Base-by-base conservation (phyloP, 2,113 vertebrate species). In the Clupea harengus region DNA sequence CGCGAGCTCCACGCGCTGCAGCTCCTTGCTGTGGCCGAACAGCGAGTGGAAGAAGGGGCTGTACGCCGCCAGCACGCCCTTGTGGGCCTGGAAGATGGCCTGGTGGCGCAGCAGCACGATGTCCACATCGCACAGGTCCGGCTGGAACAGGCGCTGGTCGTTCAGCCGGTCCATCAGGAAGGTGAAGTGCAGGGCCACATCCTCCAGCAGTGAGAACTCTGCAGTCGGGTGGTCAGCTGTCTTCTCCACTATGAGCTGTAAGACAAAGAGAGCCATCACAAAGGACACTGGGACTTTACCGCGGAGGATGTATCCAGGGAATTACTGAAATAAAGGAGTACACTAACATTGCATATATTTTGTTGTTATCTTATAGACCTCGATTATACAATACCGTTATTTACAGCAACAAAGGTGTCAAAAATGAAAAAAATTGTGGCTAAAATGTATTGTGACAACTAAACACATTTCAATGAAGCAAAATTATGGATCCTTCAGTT, bases 161-260 rank as follows among this genome's bases (percentile, higher is more conserved):
- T 97, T 97, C 91, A 97, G 94, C 87, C 95, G 96, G 95, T 96
- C 96, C 96, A 97, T 97, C 93, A 97, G 94, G 94, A 96, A 96
- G 84, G 96, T 95, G 84, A 96, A 96, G 92, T 97, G 96, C 92
- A 97, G 94, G 6, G 95, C 94, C 92, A 96, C 96, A 94, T 97
- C 97, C 93, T 97, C 97, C 94, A 97, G 95, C 93, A 97, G 92
- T 86, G 96, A 97, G 92, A 96, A 97, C 93, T 97, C 96, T 0
- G 94, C 95, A 85, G 94, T 95, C 72, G 96, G 96, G 89, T 95
- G 96, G 91, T 96, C 96, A 89, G 96, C 95, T 0, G 96, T 97
- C 92, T 97, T 97, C 94, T 97, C 96, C 89, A 96, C 96, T 95
- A 97, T 96, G 94, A 97, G 95, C 96, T 97, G 90, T 5, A 32